A percentile compares a stretch with the other conserved stretches of the same genome.
These are phyloP conservation scores for Corythoichthys haematopterus DNA, from an alignment of 2,113 vertebrate genomes.

Conservation along the genomic window DNA sequence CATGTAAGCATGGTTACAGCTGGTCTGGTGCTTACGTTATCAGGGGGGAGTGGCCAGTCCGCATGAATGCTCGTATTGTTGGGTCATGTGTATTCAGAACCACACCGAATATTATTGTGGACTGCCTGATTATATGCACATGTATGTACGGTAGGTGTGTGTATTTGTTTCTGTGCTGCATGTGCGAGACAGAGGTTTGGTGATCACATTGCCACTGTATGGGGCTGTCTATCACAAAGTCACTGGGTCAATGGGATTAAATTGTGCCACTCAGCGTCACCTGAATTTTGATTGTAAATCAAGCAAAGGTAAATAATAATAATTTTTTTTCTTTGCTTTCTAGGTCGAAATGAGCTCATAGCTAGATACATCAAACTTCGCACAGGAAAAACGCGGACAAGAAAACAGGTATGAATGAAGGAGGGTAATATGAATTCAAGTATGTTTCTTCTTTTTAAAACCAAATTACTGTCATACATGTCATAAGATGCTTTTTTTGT, in stretches of 20 bases:
- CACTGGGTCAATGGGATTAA: conserved; percentile 83
- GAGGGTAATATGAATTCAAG: conserved; percentile 14
- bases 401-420: conserved; percentile 62
- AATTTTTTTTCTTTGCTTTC: conserved; percentile 50
- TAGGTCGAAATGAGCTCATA: conserved; percentile 69
- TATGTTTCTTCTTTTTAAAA: background rate
- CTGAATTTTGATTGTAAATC: conserved; percentile 43
- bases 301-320: conserved; percentile 14
- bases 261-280: conserved; percentile 53
- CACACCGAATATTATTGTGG: conserved; percentile 39
- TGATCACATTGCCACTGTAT: conserved; percentile 82
- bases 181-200: conserved; percentile 80
- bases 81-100: conserved; percentile 94
- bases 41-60: conserved; percentile 82
- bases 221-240: conserved; percentile 71
- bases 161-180: conserved; percentile 23
- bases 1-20: conserved; percentile 83
- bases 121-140: conserved; percentile 26
- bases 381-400: conserved; percentile 68
- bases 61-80: conserved; percentile 99
- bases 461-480: background rate
- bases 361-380: conserved; percentile 71
- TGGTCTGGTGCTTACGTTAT: conserved; percentile 94
- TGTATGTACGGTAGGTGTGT: conserved; percentile 35
- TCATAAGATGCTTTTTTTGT: background rate